Evolutionary conservation across 2,888 invertebrate genomes (phyloP), one percentile per base, ranked within the genome.

Genomic region (Hololepta plana): DNA sequence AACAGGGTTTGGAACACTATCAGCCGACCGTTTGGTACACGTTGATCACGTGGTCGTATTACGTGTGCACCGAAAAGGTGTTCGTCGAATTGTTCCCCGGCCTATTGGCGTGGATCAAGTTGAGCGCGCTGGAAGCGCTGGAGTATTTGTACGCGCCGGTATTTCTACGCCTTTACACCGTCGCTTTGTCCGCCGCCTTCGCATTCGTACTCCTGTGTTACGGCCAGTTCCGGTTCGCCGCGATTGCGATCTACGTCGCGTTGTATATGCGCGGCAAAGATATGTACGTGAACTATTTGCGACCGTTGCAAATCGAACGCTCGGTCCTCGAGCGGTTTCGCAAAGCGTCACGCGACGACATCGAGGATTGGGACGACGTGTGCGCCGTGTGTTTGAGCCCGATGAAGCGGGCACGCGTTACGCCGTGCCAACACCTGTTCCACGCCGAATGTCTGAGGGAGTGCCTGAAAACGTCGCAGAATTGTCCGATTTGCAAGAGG

Each of bases 361-460:
- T 81, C 19, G 57, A 60, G 7, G 63, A 63, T 21, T 64, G 72
- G 31, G 77, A 80, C 40, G 80, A 81, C 39, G 74, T 80, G 1
- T 81, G 81, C 46, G 75, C 79, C 1, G 75, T 81, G 3, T 81
- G 81, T 41, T 58, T 81, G 17, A 71, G 66, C 33, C 46, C 56
- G 2, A 76, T 80, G 77, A 57, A 57, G 26, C 63, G 68, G 4
- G 80, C 80, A 0, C 59, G 79, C 19, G 67, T 79, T 6, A 80
- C 80, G 1, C 79, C 79, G 0, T 81, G 81, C 44, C 73, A 74
- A 25, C 81, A 81, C 46, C 64, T 74, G 46, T 81, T 80, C 52
- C 81, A 81, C 45, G 75, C 75, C 0, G 72, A 72, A 45, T 81
- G 81, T 44, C 55, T 81, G 12, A 55, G 79, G 32, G 64, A 66